Evolutionary conservation across 2,113 vertebrate species (phyloP).

Genomic region (Brachyhypopomus gauderio): DNA sequence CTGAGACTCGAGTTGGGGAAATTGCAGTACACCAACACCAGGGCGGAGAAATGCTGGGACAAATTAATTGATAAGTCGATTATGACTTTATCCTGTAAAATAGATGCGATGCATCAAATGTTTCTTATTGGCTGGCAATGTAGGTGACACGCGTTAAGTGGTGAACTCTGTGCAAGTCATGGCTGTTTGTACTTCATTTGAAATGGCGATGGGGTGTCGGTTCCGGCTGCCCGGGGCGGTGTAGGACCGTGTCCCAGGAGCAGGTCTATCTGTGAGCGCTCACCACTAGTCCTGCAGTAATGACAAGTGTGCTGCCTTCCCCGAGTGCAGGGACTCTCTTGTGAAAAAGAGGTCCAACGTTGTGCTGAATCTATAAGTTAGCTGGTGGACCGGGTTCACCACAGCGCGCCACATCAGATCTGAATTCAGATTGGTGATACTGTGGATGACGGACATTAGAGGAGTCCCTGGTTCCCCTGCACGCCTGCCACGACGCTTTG

Average conservation of each 20-base stretch:
- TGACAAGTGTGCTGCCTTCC: not conserved
- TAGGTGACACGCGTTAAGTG: constrained; percentile 21
- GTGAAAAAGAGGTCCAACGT: not conserved
- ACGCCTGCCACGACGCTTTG: constrained; percentile 41
- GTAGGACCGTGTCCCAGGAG: no score
- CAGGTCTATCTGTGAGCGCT: not conserved
- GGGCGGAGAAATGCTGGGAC: constrained; percentile 33
- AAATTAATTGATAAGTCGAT: constrained; percentile 40
- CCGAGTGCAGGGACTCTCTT: not conserved
- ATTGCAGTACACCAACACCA: constrained; percentile 23
- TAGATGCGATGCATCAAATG: not conserved
- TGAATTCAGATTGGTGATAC: not conserved
- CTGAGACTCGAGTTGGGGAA: constrained; percentile 25
- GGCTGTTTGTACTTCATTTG: not conserved
- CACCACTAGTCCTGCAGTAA: constrained; percentile 62
- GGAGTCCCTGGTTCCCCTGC: constrained; percentile 22
- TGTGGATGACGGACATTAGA: constrained; percentile 35
- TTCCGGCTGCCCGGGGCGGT: no score
- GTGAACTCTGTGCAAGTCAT: constrained; percentile 12
- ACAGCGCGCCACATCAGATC: not conserved
- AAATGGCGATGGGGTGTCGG: not conserved
- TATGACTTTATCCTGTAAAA: not conserved
- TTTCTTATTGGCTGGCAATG: constrained; percentile 11
- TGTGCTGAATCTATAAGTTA: not conserved
- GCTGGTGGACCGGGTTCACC: not conserved